Conservation (phyloP, 2,888 invertebrate genomes). For the Chaetogeoica ovagalla region DNA sequence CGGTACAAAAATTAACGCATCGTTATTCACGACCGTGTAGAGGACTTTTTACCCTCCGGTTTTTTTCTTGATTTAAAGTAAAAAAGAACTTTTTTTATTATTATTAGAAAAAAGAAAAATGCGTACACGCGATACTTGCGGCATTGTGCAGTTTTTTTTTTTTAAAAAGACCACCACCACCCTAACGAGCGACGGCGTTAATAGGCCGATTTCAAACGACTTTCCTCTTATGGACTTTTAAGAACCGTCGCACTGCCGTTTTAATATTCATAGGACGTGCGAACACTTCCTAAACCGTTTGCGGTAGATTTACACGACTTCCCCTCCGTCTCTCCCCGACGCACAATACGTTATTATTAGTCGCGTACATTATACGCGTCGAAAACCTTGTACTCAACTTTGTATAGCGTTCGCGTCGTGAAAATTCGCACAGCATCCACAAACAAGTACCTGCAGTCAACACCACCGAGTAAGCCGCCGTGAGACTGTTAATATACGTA, state of each 20-base stretch:
- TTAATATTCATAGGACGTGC: constrained; percentile 39
- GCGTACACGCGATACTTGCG: background rate
- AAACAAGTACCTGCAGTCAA: too few species aligned
- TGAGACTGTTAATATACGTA: too few species aligned
- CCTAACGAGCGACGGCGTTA: constrained; percentile 36
- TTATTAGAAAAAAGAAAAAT: constrained; percentile 21
- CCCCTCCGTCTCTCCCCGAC: background rate
- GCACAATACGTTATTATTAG: constrained; percentile 12
- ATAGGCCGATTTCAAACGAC: constrained; percentile 31
- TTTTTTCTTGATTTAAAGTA: background rate
- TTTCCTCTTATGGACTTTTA: background rate
- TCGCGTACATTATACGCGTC: background rate
- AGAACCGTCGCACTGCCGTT: constrained; percentile 17
- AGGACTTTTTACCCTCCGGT: constrained; percentile 16
- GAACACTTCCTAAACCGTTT: constrained; percentile 16
- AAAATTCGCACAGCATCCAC: background rate
- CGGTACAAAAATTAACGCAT: constrained; percentile 7
- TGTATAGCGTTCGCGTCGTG: background rate
- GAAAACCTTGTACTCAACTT: too few species aligned
- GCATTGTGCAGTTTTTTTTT: background rate
- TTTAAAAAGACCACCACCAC: background rate
- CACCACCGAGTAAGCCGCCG: too few species aligned
- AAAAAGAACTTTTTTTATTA: constrained; percentile 24
- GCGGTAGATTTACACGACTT: background rate
- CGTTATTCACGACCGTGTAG: constrained; percentile 31